Base-by-base conservation (phyloP, 53 echinoderm and acorn worm species). In the Temnopleurus reevesii region DNA sequence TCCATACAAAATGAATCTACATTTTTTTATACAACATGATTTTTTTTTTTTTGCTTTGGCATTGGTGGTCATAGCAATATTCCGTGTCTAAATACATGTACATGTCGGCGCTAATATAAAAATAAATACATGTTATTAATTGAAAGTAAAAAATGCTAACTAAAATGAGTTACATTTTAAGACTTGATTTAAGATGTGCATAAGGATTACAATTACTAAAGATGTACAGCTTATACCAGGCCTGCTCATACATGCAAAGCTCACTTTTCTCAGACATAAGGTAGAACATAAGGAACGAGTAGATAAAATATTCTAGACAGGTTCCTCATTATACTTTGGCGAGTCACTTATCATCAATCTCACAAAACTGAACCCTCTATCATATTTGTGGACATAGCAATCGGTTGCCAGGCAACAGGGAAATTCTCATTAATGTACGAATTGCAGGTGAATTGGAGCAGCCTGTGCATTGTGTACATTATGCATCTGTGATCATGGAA, bases 341-440 rank as follows among this genome's bases (percentile, higher is more conserved):
- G 30, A 79, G 79, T 79, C 79, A 46, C 79, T 79, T 79, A 79
- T 49, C 79, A 18, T 83, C 83, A 83, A 38, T 83, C 55, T 83
- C 83, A 19, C 55, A 31, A 83, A 54, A 83, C 36, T 56, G 83
- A 53, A 55, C 83, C 83, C 83, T 83, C 83, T 83, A 55, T 55
- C 83, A 83, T 83, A 60, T 85, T 85, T 85, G 85, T 85, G 85
- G 85, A 85, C 85, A 85, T 85, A 44, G 85, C 85, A 85, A 60
- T 17, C 45, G 4, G 85, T 85, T 85, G 85, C 85, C 17, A 8
- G 61, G 85, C 85, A 85, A 85, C 85, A 43, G 17, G 85, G 25
- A 43, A 59, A 57, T 59, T 83, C 83, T 83, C 83, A 83, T 83
- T 60, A 59, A 85, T 85, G 85, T 85, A 60, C 13, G 36, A 85